These are phyloP conservation scores for Anguilla marmorata DNA, from an alignment of 2,797 vertebrate species.

Conservation along the genomic window DNA sequence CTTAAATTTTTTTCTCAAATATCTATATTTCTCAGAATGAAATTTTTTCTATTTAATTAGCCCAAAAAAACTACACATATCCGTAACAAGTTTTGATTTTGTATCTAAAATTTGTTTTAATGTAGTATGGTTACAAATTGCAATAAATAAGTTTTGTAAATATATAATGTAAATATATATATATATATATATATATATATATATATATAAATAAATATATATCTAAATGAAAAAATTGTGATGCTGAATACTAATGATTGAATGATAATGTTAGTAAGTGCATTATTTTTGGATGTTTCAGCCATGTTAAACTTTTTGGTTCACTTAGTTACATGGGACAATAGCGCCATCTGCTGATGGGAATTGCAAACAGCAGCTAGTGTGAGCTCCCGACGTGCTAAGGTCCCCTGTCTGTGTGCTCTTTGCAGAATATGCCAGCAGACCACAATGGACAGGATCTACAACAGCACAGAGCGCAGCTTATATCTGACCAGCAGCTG, in stretches of 20 bases:
- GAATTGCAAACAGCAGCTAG: background rate
- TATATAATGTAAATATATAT: too few species aligned
- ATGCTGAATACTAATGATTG: background rate
- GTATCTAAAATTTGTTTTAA: too few species aligned
- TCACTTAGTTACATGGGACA: background rate
- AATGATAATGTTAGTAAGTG: background rate
- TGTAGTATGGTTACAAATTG: background rate
- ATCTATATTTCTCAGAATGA: background rate
- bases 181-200: too few species aligned
- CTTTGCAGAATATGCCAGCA: constrained; percentile 89
- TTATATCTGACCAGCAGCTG: constrained; percentile 77
- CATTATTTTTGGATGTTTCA: background rate
- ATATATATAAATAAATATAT: too few species aligned
- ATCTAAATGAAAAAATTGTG: background rate
- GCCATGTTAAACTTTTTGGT: background rate
- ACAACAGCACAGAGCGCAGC: constrained; percentile 80
- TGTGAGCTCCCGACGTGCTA: background rate
- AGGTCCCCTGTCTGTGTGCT: constrained; percentile 49
- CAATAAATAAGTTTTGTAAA: background rate
- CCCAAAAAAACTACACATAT: background rate
- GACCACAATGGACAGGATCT: constrained; percentile 83
- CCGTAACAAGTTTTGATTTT: background rate
- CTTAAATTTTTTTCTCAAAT: background rate
- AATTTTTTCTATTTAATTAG: background rate
- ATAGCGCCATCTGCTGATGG: background rate